Evolutionary conservation across 2,888 invertebrate species (phyloP).

Genomic region (Scaptomyza parva): DNA sequence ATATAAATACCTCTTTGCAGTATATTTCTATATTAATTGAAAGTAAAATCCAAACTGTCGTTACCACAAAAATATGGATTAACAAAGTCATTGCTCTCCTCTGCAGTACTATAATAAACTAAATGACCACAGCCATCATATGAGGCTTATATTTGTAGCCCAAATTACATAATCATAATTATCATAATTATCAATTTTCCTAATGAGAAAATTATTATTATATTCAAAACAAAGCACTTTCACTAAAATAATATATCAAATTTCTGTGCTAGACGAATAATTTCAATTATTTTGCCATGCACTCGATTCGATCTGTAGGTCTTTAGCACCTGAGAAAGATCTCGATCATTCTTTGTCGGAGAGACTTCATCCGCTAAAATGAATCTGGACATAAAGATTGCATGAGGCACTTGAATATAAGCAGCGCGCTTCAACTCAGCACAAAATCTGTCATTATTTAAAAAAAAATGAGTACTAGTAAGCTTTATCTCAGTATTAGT

Average conservation of each 20-base stretch:
- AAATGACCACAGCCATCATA: conserved; percentile 2
- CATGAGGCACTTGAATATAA: conserved; percentile 66
- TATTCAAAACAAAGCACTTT: conserved; percentile 34
- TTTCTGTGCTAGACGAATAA: conserved; percentile 49
- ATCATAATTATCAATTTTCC: conserved; percentile 21
- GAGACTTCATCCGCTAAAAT: conserved; percentile 53
- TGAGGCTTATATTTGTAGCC: conserved; percentile 2
- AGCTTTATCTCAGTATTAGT: background rate
- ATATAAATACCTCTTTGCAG: conserved; percentile 43
- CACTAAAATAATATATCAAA: conserved; percentile 55
- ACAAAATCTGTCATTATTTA: conserved; percentile 38
- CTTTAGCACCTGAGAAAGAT: conserved; percentile 48
- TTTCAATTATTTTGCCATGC: conserved; percentile 49
- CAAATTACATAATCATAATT: conserved; percentile 3
- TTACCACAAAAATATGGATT: background rate
- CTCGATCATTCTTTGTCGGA: conserved; percentile 1
- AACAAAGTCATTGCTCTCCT: conserved; percentile 20
- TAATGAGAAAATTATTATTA: conserved; percentile 23
- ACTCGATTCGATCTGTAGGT: conserved; percentile 52
- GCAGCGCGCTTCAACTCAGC: conserved; percentile 54
- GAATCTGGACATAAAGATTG: conserved; percentile 68
- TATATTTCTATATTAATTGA: conserved; percentile 4
- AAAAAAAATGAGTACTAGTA: background rate
- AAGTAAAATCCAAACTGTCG: conserved; percentile 13
- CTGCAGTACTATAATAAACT: background rate